Percentiles rank a stretch among this genome's conserved stretches.
phyloP scores from a whole-genome alignment of 2,888 invertebrate species.

The Callosobruchus maculatus region DNA sequence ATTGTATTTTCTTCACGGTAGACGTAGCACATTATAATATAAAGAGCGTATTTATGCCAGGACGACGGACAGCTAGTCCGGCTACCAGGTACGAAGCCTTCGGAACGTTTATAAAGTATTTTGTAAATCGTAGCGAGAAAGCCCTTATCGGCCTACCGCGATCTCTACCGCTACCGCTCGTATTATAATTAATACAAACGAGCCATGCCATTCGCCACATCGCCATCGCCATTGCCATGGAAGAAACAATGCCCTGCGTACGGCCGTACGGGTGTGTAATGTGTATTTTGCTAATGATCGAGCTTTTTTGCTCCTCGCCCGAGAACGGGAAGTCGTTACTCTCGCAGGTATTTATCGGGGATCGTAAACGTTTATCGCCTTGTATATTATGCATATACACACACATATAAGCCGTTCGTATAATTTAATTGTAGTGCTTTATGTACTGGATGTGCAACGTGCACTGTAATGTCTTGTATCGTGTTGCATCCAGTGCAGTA shows the following conservation, averaged over 20 bases:
- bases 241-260: not conserved
- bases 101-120: conserved; percentile 19
- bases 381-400: not conserved
- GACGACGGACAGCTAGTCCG: not conserved
- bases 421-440: not conserved
- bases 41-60: conserved; percentile 17
- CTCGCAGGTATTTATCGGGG: not conserved
- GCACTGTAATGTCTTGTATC: too few relatives aligned
- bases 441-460: not conserved
- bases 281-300: not conserved
- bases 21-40: conserved; percentile 18
- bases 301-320: not conserved
- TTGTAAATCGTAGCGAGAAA: conserved; percentile 4
- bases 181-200: not conserved
- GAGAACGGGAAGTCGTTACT: not conserved
- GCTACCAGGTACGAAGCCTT: conserved; percentile 1
- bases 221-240: not conserved
- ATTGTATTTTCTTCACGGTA: conserved; percentile 18
- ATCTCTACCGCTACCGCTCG: not conserved
- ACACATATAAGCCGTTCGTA: not conserved
- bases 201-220: not conserved
- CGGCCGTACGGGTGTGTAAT: not conserved
- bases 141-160: not conserved
- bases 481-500: too few relatives aligned
- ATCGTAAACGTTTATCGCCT: not conserved